Evolutionary conservation across 2,113 vertebrate species (phyloP).

Genomic region (Nycticorax nycticorax): DNA sequence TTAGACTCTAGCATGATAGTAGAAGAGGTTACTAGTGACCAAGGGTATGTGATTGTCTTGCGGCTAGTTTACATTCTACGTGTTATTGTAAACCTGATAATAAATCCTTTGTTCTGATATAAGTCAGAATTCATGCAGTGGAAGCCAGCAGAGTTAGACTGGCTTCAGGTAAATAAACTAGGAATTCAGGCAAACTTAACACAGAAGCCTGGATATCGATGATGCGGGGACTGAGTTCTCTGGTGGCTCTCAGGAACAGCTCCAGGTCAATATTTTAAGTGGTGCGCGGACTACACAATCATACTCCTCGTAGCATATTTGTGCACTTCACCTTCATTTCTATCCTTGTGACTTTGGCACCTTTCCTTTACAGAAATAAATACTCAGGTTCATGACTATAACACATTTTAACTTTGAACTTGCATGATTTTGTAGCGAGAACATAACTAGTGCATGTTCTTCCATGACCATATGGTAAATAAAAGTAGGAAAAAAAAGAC

Average conservation of each 20-base stretch:
- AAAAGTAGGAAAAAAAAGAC: not conserved
- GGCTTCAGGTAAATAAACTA: not conserved
- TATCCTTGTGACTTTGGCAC: not conserved
- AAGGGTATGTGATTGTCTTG: not conserved
- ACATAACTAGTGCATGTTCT: not conserved
- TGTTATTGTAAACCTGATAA: not conserved
- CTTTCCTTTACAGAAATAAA: not conserved
- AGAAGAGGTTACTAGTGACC: not conserved
- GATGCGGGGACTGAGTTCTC: not conserved
- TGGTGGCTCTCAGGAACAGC: not conserved
- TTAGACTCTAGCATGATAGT: not conserved
- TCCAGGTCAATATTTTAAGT: not conserved
- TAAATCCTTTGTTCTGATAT: not conserved
- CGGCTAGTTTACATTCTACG: not conserved
- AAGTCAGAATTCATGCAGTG: not conserved
- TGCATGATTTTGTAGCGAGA: not conserved
- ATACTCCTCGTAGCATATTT: fast-evolving
- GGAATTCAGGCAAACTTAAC: not conserved
- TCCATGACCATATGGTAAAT: not conserved
- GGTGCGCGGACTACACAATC: fast-evolving
- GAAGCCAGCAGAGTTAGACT: not conserved
- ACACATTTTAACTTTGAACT: not conserved
- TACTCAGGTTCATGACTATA: fast-evolving
- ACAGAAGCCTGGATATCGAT: not conserved
- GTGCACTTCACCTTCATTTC: not conserved